Evolutionary conservation across 2,888 invertebrate species (phyloP).

Genomic region (Macaria liturata): DNA sequence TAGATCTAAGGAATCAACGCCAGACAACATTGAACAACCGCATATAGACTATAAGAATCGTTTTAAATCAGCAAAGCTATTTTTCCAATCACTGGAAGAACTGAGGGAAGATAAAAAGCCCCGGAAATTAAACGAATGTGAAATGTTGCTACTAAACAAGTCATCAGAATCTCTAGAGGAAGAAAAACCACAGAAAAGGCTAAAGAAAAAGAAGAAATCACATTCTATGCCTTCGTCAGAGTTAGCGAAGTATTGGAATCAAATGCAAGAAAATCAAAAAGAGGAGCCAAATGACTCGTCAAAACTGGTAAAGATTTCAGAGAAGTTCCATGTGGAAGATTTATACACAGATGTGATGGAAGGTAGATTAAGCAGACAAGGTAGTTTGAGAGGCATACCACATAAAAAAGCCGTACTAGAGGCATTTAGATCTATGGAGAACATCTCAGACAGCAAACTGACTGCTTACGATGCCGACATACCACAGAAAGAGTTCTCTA

Average conservation of each 20-base stretch:
- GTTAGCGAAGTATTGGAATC: slow-evolving; percentile 67
- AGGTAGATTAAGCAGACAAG: slow-evolving; percentile 72
- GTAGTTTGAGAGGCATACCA: slow-evolving; percentile 79
- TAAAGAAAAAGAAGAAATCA: slow-evolving; percentile 65
- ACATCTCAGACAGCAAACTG: slow-evolving; percentile 59
- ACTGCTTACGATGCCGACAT: slow-evolving; percentile 70
- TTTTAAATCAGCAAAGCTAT: slow-evolving; percentile 75
- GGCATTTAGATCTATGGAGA: slow-evolving; percentile 79
- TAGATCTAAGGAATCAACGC: slow-evolving; percentile 50
- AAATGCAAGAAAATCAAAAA: slow-evolving; percentile 53
- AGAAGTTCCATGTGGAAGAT: slow-evolving; percentile 79
- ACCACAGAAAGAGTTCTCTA: slow-evolving; percentile 63
- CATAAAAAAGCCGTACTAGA: slow-evolving; percentile 80
- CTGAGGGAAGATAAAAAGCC: slow-evolving; percentile 58
- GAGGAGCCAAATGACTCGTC: slow-evolving; percentile 43
- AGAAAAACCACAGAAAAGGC: slow-evolving; percentile 49
- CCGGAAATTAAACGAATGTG: slow-evolving; percentile 68
- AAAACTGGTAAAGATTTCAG: slow-evolving; percentile 75
- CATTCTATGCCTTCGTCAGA: slow-evolving; percentile 74
- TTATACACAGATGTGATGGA: slow-evolving; percentile 77
- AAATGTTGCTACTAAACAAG: slow-evolving; percentile 58
- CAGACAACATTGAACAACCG: slow-evolving; percentile 50
- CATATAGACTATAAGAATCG: slow-evolving; percentile 71
- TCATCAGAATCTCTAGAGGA: slow-evolving; percentile 68
- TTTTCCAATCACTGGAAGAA: slow-evolving; percentile 77